Base-by-base conservation (phyloP, 1,140 invertebrate genomes). In the Agraylea sexmaculata region DNA sequence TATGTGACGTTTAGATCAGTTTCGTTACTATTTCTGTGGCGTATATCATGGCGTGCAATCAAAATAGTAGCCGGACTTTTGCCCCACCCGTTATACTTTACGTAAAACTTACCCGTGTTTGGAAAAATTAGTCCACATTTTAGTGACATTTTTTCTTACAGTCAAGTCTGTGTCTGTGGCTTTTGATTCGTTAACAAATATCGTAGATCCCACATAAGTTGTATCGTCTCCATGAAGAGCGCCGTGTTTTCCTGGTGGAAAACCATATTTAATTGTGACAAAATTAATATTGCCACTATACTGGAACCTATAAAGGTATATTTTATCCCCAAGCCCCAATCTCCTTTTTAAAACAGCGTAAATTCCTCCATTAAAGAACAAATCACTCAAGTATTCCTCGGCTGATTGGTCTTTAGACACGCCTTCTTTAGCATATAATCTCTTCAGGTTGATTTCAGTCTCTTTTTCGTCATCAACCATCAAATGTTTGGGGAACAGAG, bases 271-370 rank as follows among this genome's bases (percentile, higher is more conserved):
- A 52, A 57, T 34, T 62, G 38, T 65, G 4, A 62, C 40, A 38
- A 58, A 61, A 50, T 66, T 66, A 12, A 66, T 50, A 13, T 40
- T 45, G 16, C 63, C 62, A 43, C 59, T 58, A 39, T 64, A 64
- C 7, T 53, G 21, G 47, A 66, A 66, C 35, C 63, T 56, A 46
- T 62, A 62, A 20, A 62, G 57, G 47, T 60, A 64, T 21, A 60
- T 54, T 1, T 58, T 53, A 19, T 52, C 47, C 41, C 50, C 55
- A 11, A n/a, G 52, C 11, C 22, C 31, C n/a, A 31, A 13, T 32
- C 28, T 43, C 1, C 22, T 4, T 17, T 30, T 21, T 17, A 37
- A 21, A 5, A 18, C n/a, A n/a, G n/a, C n/a, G n/a, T n/a, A n/a
- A n/a, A n/a, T n/a, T n/a, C n/a, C n/a, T n/a, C n/a, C n/a, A 25